Evolutionary conservation across 2,888 invertebrate genomes (phyloP).

Genomic region (Elysia crispata): DNA sequence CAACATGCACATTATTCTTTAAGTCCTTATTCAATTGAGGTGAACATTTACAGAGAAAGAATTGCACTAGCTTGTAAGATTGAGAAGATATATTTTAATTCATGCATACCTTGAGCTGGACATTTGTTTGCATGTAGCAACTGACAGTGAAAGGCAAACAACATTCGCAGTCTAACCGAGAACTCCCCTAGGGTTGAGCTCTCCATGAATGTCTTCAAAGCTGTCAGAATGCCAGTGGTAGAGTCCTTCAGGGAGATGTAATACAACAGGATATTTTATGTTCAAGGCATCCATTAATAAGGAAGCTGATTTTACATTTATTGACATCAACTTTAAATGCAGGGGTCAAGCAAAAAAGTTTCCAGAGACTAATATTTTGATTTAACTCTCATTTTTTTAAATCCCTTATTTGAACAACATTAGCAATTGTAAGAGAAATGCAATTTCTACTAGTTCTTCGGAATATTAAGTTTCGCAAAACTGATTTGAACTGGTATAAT

Average conservation of each 20-base stretch:
- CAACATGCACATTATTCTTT: no score
- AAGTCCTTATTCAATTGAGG: not conserved
- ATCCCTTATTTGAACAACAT: no score
- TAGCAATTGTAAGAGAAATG: no score
- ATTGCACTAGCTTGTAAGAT: not conserved
- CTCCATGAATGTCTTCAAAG: conserved; percentile 89
- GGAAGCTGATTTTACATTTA: no score
- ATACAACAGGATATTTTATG: no score
- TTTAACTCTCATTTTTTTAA: no score
- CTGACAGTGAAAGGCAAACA: conserved; percentile 90
- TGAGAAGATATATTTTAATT: no score
- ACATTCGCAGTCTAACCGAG: conserved; percentile 85
- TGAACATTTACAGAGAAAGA: not conserved
- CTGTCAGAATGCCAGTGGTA: conserved; percentile 48
- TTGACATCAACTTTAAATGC: no score
- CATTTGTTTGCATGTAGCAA: conserved; percentile 81
- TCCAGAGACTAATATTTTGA: no score
- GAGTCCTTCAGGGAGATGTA: not conserved
- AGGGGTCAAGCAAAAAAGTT: no score
- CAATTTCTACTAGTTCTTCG: no score
- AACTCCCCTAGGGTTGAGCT: conserved; percentile 91
- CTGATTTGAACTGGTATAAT: not conserved
- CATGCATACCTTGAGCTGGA: conserved; percentile 78
- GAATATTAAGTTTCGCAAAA: not conserved
- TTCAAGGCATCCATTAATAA: no score